A percentile compares a stretch with the other conserved stretches of the same genome.
These are phyloP conservation scores for Trogon surrucura DNA, from an alignment of 2,113 vertebrate species.

Conservation along the genomic window DNA sequence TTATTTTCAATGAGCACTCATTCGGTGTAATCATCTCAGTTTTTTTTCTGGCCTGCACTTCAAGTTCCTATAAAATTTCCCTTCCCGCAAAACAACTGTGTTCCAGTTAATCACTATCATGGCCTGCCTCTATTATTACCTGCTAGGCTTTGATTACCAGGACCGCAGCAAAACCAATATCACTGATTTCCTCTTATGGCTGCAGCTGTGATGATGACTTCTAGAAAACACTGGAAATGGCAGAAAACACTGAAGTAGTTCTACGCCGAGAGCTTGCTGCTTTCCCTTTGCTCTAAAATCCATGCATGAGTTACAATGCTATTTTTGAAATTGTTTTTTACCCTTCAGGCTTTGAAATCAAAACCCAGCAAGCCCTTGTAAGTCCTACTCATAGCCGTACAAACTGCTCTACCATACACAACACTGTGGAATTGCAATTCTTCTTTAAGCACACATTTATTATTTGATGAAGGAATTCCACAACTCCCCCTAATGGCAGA, in stretches of 20 bases:
- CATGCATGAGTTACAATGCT: background rate
- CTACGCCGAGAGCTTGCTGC: background rate
- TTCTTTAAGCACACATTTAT: background rate
- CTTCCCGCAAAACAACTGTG: conserved; percentile 7
- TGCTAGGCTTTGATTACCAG: conserved; percentile 43
- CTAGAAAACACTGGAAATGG: background rate
- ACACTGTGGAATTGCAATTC: background rate
- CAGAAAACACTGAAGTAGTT: conserved; percentile 7
- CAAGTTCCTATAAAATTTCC: conserved; percentile 9
- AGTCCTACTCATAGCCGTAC: background rate
- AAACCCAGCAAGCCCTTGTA: background rate
- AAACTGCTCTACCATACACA: background rate
- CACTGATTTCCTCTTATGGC: conserved; percentile 1
- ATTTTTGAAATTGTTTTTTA: background rate
- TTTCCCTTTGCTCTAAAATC: background rate
- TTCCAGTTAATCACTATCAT: conserved; percentile 16
- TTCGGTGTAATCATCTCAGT: background rate
- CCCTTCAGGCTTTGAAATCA: background rate
- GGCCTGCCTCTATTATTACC: conserved; percentile 12
- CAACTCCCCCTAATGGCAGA: background rate
- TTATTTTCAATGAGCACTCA: background rate
- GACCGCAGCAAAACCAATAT: conserved; percentile 36
- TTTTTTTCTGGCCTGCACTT: background rate
- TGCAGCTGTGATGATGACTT: conserved; percentile 39
- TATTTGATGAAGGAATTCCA: background rate